A percentile compares a stretch with the other conserved stretches of the same genome.
Conservation (phyloP, 2,888 invertebrate species). For the Drosophila austrosaltans region DNA sequence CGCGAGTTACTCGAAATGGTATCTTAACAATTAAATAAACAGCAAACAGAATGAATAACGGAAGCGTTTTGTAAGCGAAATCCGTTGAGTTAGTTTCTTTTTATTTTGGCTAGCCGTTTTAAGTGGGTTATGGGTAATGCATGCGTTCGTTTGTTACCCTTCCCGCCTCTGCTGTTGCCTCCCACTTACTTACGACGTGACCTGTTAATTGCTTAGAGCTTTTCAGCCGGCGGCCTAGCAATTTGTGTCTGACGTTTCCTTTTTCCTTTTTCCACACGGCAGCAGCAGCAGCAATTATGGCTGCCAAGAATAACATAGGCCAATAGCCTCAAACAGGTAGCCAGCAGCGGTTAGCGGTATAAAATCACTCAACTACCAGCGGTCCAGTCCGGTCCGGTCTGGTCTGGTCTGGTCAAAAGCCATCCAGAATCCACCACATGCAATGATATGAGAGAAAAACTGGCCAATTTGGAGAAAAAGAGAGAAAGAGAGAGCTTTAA, state of each 20-base stretch:
- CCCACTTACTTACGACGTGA: constrained; percentile 4
- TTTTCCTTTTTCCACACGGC: constrained; percentile 32
- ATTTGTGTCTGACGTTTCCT: constrained; percentile 34
- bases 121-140: constrained; percentile 29
- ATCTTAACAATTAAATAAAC: constrained; percentile 21
- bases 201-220: constrained; percentile 13
- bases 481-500: neutral
- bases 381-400: neutral
- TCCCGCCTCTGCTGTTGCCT: neutral
- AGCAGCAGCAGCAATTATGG: constrained; percentile 29
- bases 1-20: neutral
- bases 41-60: constrained; percentile 25
- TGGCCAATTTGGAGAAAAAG: neutral
- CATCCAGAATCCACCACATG: constrained; percentile 7
- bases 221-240: constrained; percentile 11
- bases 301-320: constrained; percentile 23
- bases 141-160: neutral
- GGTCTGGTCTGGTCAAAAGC: neutral
- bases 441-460: constrained; percentile 8
- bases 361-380: neutral
- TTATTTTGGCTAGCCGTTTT: constrained; percentile 12
- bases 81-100: constrained; percentile 23
- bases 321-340: constrained; percentile 22
- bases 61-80: constrained; percentile 38
- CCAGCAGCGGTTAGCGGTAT: constrained; percentile 17